Conservation (phyloP, 2,797 vertebrate genomes). For the Toxotes lorentzi region DNA sequence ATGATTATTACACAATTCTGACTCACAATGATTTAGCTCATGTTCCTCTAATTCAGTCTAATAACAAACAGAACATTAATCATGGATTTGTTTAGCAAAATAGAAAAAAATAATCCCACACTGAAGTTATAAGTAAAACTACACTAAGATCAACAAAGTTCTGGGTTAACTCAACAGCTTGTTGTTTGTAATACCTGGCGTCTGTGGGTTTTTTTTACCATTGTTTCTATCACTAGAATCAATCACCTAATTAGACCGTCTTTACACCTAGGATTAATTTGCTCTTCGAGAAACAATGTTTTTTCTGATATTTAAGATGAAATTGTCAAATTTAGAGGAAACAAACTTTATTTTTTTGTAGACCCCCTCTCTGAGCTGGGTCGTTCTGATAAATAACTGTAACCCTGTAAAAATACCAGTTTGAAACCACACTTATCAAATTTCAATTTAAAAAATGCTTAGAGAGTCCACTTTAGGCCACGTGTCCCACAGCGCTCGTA, state of each 20-base stretch:
- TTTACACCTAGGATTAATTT: neutral
- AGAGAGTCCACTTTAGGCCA: conserved; percentile 34
- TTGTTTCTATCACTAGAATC: neutral
- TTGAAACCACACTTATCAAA: conserved; percentile 49
- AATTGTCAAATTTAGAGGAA: neutral
- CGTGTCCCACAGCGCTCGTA: conserved; percentile 41
- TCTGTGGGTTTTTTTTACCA: neutral
- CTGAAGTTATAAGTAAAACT: neutral
- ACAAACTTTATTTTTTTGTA: conserved; percentile 11
- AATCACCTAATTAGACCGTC: neutral
- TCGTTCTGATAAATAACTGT: conserved; percentile 37
- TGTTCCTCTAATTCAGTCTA: neutral
- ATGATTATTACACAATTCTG: neutral
- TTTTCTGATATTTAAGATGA: conserved; percentile 4
- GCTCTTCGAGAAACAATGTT: neutral
- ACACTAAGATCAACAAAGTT: neutral
- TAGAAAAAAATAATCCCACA: neutral
- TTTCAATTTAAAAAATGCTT: conserved; percentile 54
- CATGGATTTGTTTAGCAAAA: neutral
- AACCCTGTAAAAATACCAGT: conserved; percentile 3
- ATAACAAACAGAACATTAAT: neutral
- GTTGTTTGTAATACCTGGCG: neutral
- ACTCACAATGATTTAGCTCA: neutral
- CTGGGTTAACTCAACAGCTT: neutral
- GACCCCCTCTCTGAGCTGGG: too few species aligned